A percentile compares a stretch with the other conserved stretches of the same genome.
Conservation (phyloP, 2,113 vertebrate species). For the Phylloscopus trochilus region DNA sequence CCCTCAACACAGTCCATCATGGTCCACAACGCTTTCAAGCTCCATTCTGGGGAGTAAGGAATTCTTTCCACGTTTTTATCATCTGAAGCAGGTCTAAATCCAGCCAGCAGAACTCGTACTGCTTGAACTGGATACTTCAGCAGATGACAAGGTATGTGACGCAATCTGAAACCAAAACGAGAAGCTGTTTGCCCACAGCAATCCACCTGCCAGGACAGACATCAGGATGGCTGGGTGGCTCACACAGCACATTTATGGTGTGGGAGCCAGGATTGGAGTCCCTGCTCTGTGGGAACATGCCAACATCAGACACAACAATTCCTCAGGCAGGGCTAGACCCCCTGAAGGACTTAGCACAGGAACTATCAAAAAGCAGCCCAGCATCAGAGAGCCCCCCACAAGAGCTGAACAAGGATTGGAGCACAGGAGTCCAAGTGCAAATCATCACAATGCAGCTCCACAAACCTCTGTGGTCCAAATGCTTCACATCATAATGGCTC, state of each 20-base stretch:
- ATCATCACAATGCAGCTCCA: not conserved
- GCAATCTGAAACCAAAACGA: slow-evolving; percentile 74
- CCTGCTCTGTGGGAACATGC: not conserved
- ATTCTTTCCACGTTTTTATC: slow-evolving; percentile 62
- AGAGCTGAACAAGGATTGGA: fast-evolving
- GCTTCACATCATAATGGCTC: fast-evolving
- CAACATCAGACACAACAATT: not conserved
- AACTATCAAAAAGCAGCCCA: not conserved
- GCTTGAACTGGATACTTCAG: slow-evolving; percentile 78
- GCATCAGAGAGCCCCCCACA: not conserved
- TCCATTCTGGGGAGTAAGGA: slow-evolving; percentile 87
- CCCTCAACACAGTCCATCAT: slow-evolving; percentile 82
- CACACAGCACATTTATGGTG: fast-evolving
- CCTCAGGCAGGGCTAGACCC: not conserved
- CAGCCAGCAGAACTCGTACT: slow-evolving; percentile 78
- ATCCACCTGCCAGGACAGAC: not conserved
- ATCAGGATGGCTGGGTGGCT: not conserved
- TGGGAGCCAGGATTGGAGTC: not conserved
- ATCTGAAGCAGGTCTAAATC: slow-evolving; percentile 80
- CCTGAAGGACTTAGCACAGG: not conserved
- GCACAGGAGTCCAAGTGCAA: not conserved
- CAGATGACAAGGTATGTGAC: slow-evolving; percentile 79
- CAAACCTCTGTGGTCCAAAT: not conserved
- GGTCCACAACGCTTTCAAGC: slow-evolving; percentile 77
- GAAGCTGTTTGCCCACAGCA: not conserved